Conservation (phyloP, 2,113 vertebrate genomes). For the Pelecanoides urinatrix region DNA sequence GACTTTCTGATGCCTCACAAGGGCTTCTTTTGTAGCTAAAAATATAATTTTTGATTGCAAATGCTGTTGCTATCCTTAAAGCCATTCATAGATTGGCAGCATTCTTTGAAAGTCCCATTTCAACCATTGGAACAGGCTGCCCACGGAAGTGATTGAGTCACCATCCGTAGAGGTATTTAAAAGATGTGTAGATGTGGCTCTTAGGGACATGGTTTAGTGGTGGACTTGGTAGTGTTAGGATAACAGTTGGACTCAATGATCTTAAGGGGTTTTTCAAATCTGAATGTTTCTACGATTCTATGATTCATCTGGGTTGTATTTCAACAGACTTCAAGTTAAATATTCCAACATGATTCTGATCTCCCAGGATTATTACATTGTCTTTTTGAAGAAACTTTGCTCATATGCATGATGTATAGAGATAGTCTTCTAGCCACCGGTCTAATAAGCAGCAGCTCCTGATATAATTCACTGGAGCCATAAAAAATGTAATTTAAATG, state of each 20-base stretch:
- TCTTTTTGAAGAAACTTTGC: not conserved
- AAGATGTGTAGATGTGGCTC: rapidly evolving
- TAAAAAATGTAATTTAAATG: not conserved
- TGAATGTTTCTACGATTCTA: not conserved
- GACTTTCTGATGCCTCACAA: not conserved
- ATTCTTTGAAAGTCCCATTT: not conserved
- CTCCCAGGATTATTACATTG: not conserved
- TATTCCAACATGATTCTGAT: not conserved
- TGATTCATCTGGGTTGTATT: not conserved
- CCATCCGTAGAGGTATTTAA: not conserved
- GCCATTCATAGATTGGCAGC: not conserved
- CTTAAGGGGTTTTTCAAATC: not conserved
- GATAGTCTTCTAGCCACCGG: not conserved
- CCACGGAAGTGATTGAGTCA: not conserved
- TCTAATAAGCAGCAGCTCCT: not conserved
- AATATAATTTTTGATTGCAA: not conserved
- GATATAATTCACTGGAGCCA: not conserved
- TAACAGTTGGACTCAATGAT: not conserved
- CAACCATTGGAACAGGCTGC: not conserved
- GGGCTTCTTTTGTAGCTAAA: not conserved
- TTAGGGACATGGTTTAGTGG: not conserved
- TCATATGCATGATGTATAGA: not conserved
- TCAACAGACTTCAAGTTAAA: not conserved
- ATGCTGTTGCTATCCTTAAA: not conserved
- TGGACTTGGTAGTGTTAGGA: not conserved